Conservation (phyloP, 23 tunicate genomes). For the Diplosoma virens region DNA sequence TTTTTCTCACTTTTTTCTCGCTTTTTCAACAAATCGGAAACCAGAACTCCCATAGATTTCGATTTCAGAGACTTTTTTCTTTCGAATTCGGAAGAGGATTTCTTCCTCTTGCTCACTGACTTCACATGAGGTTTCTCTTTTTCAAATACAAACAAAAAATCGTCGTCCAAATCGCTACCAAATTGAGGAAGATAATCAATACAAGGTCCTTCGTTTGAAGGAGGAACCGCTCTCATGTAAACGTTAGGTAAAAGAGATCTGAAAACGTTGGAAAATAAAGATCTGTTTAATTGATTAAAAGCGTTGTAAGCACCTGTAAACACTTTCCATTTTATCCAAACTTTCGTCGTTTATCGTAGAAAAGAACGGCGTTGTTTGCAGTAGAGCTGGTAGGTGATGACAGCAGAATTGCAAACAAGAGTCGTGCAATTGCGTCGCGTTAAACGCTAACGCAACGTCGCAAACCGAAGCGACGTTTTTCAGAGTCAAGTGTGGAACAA, state of each 20-base stretch:
- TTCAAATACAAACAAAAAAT: too few relatives aligned
- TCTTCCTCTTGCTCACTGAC: slow-evolving; percentile 3
- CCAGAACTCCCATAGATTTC: slow-evolving; percentile 24
- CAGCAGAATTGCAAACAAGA: slow-evolving; percentile 66
- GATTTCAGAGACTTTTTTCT: not conserved
- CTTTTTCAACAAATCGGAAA: slow-evolving; percentile 48
- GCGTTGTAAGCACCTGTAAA: too few relatives aligned
- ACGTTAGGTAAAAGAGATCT: slow-evolving; percentile 24
- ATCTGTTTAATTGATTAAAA: too few relatives aligned
- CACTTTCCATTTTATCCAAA: slow-evolving; percentile 46
- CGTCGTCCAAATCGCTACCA: not conserved
- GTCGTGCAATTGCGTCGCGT: slow-evolving; percentile 48
- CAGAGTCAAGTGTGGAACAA: slow-evolving; percentile 69
- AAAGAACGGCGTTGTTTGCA: slow-evolving; percentile 66
- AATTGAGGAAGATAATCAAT: slow-evolving; percentile 32
- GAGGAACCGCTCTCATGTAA: slow-evolving; percentile 45
- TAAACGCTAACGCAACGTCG: slow-evolving; percentile 61
- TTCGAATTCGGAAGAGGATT: not conserved
- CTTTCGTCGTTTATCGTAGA: slow-evolving; percentile 42
- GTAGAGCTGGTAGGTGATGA: slow-evolving; percentile 57
- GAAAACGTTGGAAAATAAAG: slow-evolving; percentile 8
- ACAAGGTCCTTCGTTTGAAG: slow-evolving; percentile 32
- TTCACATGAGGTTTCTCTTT: too few relatives aligned
- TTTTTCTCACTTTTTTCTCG: too few relatives aligned
- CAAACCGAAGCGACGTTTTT: slow-evolving; percentile 59